Evolutionary conservation across 2,797 vertebrate genomes (phyloP).

Genomic region (Lateolabrax maculatus): DNA sequence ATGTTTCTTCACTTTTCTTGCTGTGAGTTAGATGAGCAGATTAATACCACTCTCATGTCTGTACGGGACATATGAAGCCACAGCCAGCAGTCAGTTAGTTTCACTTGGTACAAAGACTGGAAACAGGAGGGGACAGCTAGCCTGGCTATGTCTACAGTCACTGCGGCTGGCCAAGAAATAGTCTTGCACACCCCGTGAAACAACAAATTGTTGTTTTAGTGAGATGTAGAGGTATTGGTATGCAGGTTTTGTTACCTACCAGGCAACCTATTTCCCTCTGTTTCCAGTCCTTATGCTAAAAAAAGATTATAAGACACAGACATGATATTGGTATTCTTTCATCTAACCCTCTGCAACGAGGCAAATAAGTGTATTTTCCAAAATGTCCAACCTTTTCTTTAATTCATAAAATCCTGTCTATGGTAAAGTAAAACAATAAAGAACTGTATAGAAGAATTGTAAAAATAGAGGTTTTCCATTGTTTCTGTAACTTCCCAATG

Average conservation of each 20-base stretch:
- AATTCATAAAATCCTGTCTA: not conserved
- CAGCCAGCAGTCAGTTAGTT: not conserved
- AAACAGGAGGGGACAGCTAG: not conserved
- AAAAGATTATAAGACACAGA: not conserved
- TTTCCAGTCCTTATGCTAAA: constrained; percentile 1
- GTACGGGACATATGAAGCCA: not conserved
- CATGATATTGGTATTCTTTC: not conserved
- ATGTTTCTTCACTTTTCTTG: not conserved
- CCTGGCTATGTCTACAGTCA: not conserved
- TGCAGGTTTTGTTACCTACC: not conserved
- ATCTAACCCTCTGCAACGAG: not conserved
- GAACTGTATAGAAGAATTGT: not conserved
- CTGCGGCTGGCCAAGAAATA: not conserved
- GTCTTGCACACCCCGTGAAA: not conserved
- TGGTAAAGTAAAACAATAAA: not conserved
- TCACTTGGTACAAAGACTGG: not conserved
- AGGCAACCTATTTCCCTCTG: not conserved
- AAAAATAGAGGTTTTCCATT: not conserved
- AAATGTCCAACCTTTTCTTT: not conserved
- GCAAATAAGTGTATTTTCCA: not conserved
- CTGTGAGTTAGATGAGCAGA: not conserved
- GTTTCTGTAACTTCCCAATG: not conserved
- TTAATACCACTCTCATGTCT: not conserved
- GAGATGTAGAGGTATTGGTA: not conserved
- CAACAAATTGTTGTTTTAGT: not conserved